A percentile compares a stretch with the other conserved stretches of the same genome.
These are phyloP conservation scores for Drosophila simulans DNA, from an alignment of 1,140 invertebrate genomes.

Conservation along the genomic window DNA sequence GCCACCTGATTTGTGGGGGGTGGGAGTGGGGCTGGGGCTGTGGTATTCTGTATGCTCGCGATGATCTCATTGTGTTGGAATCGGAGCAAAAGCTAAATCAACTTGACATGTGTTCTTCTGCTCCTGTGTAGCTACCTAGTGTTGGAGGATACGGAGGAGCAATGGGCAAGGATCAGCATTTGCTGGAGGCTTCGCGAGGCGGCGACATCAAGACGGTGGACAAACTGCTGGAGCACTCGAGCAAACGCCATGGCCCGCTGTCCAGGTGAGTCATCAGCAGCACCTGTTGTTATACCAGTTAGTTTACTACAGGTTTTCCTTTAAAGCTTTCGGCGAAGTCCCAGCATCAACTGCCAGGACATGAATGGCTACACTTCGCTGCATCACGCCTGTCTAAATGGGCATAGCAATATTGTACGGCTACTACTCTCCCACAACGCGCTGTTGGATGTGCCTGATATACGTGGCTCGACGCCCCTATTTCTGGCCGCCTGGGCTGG, in stretches of 20 bases:
- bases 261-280: conserved; percentile 88
- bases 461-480: conserved; percentile 93
- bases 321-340: conserved; percentile 92
- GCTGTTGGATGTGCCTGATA: conserved; percentile 93
- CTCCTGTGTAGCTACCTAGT: conserved; percentile 7
- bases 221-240: conserved; percentile 94
- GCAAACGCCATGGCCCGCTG: conserved; percentile 95
- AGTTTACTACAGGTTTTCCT: not conserved
- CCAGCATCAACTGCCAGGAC: conserved; percentile 96
- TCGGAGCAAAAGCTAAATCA: conserved; percentile 20
- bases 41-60: conserved; percentile 32
- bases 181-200: conserved; percentile 96
- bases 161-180: conserved; percentile 96
- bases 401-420: conserved; percentile 94
- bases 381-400: conserved; percentile 97
- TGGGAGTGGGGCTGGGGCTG: conserved; percentile 25
- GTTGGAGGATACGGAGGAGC: conserved; percentile 7
- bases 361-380: conserved; percentile 96
- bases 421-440: conserved; percentile 94
- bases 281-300: not conserved
- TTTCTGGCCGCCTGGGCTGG: conserved; percentile 96
- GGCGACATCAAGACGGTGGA: conserved; percentile 95
- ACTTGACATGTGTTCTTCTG: conserved; percentile 22
- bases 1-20: conserved; percentile 40
- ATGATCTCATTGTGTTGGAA: conserved; percentile 52